These are phyloP conservation scores for Thunnus albacares DNA, from an alignment of 2,797 vertebrate species.

Conservation along the genomic window DNA sequence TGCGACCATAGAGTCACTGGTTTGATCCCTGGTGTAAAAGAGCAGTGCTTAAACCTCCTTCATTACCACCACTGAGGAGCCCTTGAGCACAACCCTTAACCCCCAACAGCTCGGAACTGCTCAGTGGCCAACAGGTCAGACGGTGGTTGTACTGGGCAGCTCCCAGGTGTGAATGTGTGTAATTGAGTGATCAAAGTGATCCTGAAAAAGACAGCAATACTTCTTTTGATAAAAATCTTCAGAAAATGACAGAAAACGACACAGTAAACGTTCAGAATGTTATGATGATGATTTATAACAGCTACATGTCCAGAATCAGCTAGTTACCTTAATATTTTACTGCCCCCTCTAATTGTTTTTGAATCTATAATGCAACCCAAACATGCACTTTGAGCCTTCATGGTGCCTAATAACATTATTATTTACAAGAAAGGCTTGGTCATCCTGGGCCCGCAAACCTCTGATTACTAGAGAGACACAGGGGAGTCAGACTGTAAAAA, in stretches of 20 bases:
- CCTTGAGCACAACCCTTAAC: background rate
- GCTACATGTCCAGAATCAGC: background rate
- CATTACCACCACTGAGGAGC: background rate
- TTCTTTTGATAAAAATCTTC: too few relatives aligned
- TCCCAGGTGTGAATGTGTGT: background rate
- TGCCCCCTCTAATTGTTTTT: constrained; percentile 11
- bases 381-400: constrained; percentile 19
- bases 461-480: background rate
- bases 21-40: background rate
- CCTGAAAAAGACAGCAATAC: background rate
- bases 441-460: background rate
- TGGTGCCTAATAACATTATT: constrained; percentile 1
- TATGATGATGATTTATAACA: background rate
- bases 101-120: background rate
- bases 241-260: background rate
- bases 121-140: background rate
- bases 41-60: background rate
- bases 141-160: background rate
- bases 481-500: background rate
- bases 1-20: background rate
- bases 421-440: background rate
- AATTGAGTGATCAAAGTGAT: background rate
- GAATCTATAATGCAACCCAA: constrained; percentile 4
- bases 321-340: background rate
- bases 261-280: background rate